Evolutionary conservation across 2,113 vertebrate genomes (phyloP), one percentile per base, ranked within the genome.

Genomic region (Girardinichthys multiradiatus): DNA sequence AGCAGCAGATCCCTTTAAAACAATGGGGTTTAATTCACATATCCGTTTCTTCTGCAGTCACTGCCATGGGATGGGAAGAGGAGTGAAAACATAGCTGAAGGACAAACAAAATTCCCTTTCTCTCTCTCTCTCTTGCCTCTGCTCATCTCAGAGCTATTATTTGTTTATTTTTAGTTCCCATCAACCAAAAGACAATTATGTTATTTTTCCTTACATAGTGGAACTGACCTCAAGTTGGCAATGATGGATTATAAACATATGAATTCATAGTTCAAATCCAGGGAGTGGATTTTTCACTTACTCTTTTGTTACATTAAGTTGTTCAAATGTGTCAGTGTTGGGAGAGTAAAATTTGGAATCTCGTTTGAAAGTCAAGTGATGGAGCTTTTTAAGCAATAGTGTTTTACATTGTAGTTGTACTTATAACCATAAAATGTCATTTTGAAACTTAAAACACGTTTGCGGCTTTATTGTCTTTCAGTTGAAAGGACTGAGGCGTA

Each of bases 21-120:
- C 93, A 95, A 94, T 94, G 87, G 90, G 86, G 81, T 92, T 92
- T 92, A 90, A 92, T 93, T 92, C 92, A 91, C 86, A 90, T 94
- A 91, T 94, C 92, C 88, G 88, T 93, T 91, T 90, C 91, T 93
- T 93, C 88, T 86, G 86, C 83, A 84, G 87, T 84, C 88, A 85
- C 83, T 93, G 90, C 87, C 81, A 84, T 71, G 75, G 86, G 89
- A 76, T 81, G 81, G 86, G 89, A 82, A 81, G 91, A 84, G 80
- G 78, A 91, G 81, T 75, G 86, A 86, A 90, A 88, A 90, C 79
- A 81, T 57, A 72, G 86, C 90, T 93, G 87, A 91, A 92, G 91
- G 92, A 93, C 93, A 92, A 94, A 91, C 92, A 89, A 84, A 84
- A 81, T 82, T 84, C 71, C 68, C 72, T 77, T 70, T 74, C 70